Base-by-base conservation (phyloP, 1,140 invertebrate genomes). In the Phocides pigmalion region DNA sequence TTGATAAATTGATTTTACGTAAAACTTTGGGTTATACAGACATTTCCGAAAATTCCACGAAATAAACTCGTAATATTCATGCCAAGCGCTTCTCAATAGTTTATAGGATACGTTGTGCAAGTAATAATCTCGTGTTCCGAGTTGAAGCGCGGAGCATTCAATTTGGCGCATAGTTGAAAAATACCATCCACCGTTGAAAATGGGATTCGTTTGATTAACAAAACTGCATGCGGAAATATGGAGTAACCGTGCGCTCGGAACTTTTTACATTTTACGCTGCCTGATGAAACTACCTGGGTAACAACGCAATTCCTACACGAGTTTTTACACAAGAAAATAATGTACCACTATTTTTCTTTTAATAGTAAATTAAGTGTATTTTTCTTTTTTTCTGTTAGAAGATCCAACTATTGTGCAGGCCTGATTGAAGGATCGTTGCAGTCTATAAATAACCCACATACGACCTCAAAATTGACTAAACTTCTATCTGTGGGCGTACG, bases 121-220 rank as follows among this genome's bases (percentile, higher is more conserved):
- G 56, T 66, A 71, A 68, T 74, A 74, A 71, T 71, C 72, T 62
- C 58, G 41, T 41, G 62, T 37, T 28, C 28, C 39, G 51, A 68
- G 66, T 68, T 62, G 58, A 25, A 64, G 53, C 56, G 19, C 53
- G 39, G 65, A 51, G 51, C 56, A 74, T 68, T 68, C 68, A 74
- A 74, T 74, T 71, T 71, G 67, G 59, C 47, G 64, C 70, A 74
- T 71, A 74, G 63, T 74, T 74, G 64, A 74, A 74, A 74, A 74
- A 74, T 74, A 74, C 69, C 72, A 63, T 51, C 49, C 32, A 50
- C 39, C 50, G 28, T 15, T 20, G 37, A 46, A 53, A 53, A 64
- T 64, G 50, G 47, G 49, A 46, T 53, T 44, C 41, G 62, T 54
- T 66, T 66, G 64, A 66, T 66, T 66, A 66, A 66, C 54, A 66